Percentiles rank a stretch among this genome's conserved stretches.
phyloP scores from a whole-genome alignment of 2,888 invertebrate genomes.

The Eilema caniola region DNA sequence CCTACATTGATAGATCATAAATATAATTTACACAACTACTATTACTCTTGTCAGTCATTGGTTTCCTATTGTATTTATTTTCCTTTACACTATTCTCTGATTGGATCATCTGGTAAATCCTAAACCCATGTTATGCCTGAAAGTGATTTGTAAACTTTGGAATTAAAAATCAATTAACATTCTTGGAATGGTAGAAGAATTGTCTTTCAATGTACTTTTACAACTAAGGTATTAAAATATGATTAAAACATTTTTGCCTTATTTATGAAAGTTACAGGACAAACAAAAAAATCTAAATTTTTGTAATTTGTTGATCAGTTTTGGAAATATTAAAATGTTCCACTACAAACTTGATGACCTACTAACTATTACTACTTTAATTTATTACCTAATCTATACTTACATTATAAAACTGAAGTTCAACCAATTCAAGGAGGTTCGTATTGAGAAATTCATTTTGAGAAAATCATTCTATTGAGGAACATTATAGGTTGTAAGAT shows the following conservation, averaged over 20 bases:
- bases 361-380: background rate
- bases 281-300: too few species aligned
- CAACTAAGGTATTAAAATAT: too few species aligned
- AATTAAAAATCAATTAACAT: background rate
- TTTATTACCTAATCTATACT: background rate
- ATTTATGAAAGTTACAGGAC: too few species aligned
- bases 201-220: too few species aligned
- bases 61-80: background rate
- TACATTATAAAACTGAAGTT: too few species aligned
- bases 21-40: background rate
- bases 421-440: too few species aligned
- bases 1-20: background rate
- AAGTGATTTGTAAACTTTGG: background rate
- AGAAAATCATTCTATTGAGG: too few species aligned
- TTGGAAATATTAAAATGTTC: background rate
- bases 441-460: too few species aligned
- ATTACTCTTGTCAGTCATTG: background rate
- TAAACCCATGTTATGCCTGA: background rate
- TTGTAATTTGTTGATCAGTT: background rate
- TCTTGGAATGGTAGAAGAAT: too few species aligned
- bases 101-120: background rate
- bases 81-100: background rate
- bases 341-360: background rate
- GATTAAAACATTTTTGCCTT: too few species aligned
- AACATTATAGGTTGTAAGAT: too few species aligned